Conservation (phyloP, 2,797 vertebrate genomes). For the Discoglossus pictus region DNA sequence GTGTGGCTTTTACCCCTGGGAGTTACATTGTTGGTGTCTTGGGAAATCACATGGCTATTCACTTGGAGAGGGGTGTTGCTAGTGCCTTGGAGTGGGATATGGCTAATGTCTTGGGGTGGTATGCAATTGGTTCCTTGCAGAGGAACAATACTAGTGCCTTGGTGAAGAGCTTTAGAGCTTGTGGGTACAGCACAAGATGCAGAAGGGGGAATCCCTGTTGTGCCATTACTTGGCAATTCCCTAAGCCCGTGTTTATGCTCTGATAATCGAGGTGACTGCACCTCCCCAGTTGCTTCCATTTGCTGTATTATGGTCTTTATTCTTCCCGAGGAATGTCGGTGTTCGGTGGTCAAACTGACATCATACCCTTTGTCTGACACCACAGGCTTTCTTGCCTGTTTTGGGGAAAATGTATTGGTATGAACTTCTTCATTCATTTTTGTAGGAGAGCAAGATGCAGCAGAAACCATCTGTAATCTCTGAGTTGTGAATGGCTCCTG, state of each 20-base stretch:
- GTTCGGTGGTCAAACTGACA: background rate
- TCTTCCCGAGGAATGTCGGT: slow-evolving; percentile 10
- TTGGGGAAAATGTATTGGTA: background rate
- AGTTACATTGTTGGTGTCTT: too few species aligned
- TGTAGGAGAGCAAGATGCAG: background rate
- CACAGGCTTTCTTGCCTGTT: background rate
- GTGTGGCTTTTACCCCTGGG: too few species aligned
- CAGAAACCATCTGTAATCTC: background rate
- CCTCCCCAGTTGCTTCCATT: slow-evolving; percentile 22
- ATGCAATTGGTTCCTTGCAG: too few species aligned
- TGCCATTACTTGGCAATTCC: background rate
- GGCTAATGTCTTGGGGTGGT: too few species aligned
- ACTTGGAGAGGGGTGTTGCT: too few species aligned
- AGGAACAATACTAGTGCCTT: slow-evolving; percentile 44
- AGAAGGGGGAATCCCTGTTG: background rate
- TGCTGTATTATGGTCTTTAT: slow-evolving; percentile 41
- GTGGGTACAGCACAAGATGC: background rate
- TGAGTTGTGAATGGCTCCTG: background rate
- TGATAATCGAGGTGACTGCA: background rate
- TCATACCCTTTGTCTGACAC: background rate
- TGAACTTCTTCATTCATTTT: slow-evolving; percentile 1
- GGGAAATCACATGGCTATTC: too few species aligned
- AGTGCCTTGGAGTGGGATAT: too few species aligned
- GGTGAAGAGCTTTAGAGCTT: background rate
- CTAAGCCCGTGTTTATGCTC: background rate